Evolutionary conservation across 2,113 vertebrate genomes (phyloP).

Genomic region (Dromas ardeola): DNA sequence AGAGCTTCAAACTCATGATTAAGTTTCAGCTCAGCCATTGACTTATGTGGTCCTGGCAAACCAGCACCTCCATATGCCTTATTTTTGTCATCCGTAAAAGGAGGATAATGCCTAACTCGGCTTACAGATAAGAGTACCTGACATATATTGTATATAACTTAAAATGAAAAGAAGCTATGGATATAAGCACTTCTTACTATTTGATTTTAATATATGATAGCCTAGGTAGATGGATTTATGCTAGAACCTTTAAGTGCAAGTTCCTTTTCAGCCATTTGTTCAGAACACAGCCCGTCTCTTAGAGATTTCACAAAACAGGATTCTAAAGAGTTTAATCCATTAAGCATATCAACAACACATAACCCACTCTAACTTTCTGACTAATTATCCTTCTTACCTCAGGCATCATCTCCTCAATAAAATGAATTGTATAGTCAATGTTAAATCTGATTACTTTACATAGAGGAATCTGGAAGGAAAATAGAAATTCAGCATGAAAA

Average conservation of each 20-base stretch:
- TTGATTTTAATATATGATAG: neutral
- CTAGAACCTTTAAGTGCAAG: neutral
- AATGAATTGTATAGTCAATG: conserved; percentile 99
- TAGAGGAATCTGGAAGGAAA: conserved; percentile 88
- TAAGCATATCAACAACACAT: neutral
- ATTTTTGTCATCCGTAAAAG: neutral
- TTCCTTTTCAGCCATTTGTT: neutral
- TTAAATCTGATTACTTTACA: conserved; percentile 99
- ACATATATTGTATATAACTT: neutral
- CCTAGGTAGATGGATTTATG: neutral
- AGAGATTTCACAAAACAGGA: neutral
- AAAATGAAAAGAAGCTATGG: neutral
- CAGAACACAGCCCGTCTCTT: neutral
- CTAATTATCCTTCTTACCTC: conserved; percentile 85
- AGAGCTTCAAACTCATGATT: neutral
- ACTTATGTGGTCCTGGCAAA: neutral
- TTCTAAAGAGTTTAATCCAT: neutral
- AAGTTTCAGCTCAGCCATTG: neutral
- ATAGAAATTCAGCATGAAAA: conserved; percentile 24
- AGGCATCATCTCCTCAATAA: conserved; percentile 98
- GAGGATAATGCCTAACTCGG: neutral
- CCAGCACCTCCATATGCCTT: neutral
- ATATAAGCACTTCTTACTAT: neutral
- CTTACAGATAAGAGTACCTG: neutral
- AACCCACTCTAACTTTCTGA: conserved; percentile 6